Percentiles rank a stretch among this genome's conserved stretches.
phyloP scores from a whole-genome alignment of 2,888 invertebrate species.

The Hydriomena furcata region DNA sequence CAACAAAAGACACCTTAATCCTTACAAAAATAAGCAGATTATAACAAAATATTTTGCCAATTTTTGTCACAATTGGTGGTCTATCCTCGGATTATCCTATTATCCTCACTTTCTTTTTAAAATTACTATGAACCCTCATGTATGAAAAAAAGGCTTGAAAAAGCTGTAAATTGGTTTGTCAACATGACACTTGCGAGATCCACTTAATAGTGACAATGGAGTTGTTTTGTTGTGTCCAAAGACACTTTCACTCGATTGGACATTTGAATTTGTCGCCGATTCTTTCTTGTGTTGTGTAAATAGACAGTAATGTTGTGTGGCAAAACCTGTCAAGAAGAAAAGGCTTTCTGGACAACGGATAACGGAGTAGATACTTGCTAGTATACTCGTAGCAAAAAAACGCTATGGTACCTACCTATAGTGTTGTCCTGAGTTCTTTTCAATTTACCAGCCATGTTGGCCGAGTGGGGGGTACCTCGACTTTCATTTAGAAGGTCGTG shows the following conservation, averaged over 20 bases:
- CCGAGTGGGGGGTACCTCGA: too few species aligned
- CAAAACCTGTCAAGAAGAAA: slow-evolving; percentile 6
- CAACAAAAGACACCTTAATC: slow-evolving; percentile 52
- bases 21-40: slow-evolving; percentile 51
- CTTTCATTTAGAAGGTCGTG: too few species aligned
- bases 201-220: slow-evolving; percentile 13
- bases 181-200: slow-evolving; percentile 63
- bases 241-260: slow-evolving; percentile 26
- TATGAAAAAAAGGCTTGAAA: slow-evolving; percentile 11
- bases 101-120: slow-evolving; percentile 62
- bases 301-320: slow-evolving; percentile 16
- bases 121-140: slow-evolving; percentile 52
- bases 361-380: too few species aligned
- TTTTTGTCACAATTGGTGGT: slow-evolving; percentile 75
- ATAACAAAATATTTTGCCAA: slow-evolving; percentile 79
- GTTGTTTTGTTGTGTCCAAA: slow-evolving; percentile 20
- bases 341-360: not conserved
- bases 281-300: slow-evolving; percentile 22
- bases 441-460: too few species aligned
- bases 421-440: too few species aligned
- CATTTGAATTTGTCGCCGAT: slow-evolving; percentile 18
- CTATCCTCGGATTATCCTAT: slow-evolving; percentile 48
- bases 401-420: too few species aligned
- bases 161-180: slow-evolving; percentile 63
- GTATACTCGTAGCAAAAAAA: not conserved